Percentiles rank a stretch among this genome's conserved stretches.
Evolutionary conservation across 2,797 vertebrate species (phyloP).

Genomic region (Loriculus beryllinus): DNA sequence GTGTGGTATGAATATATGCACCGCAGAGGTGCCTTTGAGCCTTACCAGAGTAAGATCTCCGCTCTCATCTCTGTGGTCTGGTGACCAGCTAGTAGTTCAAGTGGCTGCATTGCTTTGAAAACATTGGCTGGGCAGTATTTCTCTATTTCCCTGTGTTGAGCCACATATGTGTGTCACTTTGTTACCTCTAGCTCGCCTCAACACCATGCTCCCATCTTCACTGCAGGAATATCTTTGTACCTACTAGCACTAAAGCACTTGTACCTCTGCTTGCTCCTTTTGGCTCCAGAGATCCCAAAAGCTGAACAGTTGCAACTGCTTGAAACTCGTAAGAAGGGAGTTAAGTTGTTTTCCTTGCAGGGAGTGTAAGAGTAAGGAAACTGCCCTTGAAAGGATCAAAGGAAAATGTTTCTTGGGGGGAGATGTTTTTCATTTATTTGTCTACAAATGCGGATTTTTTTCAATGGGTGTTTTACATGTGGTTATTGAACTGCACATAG

Average conservation of each 20-base stretch:
- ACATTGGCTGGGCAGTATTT: fast-evolving
- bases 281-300: neutral
- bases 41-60: neutral
- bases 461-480: neutral
- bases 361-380: neutral
- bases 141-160: neutral
- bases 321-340: neutral
- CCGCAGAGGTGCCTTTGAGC: neutral
- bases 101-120: neutral
- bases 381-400: neutral
- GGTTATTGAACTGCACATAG: neutral
- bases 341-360: neutral
- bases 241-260: neutral
- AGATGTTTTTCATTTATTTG: neutral
- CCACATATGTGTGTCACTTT: neutral
- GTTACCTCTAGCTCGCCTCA: neutral
- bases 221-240: neutral
- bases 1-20: fast-evolving
- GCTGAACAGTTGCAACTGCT: neutral
- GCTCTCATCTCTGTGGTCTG: neutral
- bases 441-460: neutral
- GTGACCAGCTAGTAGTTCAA: neutral
- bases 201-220: neutral
- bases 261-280: neutral
- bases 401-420: neutral